A percentile compares a stretch with the other conserved stretches of the same genome.
Conservation (phyloP, 2,113 vertebrate genomes). For the Rhagologus leucostigma region DNA sequence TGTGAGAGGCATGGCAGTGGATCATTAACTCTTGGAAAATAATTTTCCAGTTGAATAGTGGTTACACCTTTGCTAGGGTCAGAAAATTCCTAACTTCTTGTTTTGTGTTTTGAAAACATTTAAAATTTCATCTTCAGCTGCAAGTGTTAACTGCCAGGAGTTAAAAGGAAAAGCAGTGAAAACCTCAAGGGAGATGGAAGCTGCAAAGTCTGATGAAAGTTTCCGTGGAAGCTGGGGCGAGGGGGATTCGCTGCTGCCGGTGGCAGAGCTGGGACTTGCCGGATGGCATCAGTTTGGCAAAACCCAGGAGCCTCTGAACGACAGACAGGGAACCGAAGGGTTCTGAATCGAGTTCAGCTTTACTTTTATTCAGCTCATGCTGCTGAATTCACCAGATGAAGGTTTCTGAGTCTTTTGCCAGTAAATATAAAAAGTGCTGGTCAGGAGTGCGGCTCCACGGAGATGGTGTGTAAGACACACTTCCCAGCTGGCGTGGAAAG, state of each 20-base stretch:
- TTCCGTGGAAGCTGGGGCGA: neutral
- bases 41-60: neutral
- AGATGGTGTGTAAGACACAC: neutral
- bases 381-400: neutral
- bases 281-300: neutral
- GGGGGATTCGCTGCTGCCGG: fast-evolving
- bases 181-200: neutral
- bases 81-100: neutral
- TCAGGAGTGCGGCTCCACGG: fast-evolving
- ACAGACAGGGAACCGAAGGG: neutral
- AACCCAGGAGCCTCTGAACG: neutral
- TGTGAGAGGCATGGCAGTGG: neutral
- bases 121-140: neutral
- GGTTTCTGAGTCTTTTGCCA: neutral
- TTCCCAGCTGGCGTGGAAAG: fast-evolving
- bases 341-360: neutral
- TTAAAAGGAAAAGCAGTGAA: neutral
- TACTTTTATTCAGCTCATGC: neutral
- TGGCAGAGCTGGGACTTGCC: neutral
- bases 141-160: neutral
- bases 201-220: neutral
- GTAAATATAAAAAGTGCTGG: neutral
- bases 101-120: neutral
- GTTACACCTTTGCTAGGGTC: neutral
- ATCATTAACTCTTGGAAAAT: neutral